Evolutionary conservation across 2,797 vertebrate species (phyloP), one percentile per base, ranked within the genome.

Genomic region (Coracias cyanogaster): DNA sequence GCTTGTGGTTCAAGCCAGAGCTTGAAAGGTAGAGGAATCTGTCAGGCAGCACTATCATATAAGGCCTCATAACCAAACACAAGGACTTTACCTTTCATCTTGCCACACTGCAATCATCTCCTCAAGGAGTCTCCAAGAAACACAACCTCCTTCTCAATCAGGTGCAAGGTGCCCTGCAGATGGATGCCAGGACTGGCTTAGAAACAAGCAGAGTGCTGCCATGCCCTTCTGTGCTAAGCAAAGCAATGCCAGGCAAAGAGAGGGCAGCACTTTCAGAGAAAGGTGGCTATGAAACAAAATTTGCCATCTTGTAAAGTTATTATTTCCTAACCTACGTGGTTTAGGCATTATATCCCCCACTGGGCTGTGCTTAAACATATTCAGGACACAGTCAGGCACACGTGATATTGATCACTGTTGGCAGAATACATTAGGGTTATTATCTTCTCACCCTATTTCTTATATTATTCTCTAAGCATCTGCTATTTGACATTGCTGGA

Each of bases 401-500:
- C 0, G 0, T 58, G 80, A 95, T 1, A 29, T 35, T 73, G 86
- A 92, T 89, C 73, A 13, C 80, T 89, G 85, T 93, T 92, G 92
- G 86, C 92, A 94, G 88, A 81, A 62, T 86, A 22, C 86, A 96
- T 93, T 89, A 90, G 67, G 51, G 70, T 96, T 97, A 94, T 94
- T 95, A 90, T 62, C 94, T 92, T 82, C 94, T 94, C 85, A 84
- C 81, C 67, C 86, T 73, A 77, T 65, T 96, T 84, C 93, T 93
- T 94, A 37, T 41, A 84, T 79, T 95, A 90, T 89, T 95, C 48
- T 90, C 93, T 73, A 84, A 96, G 86, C 88, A 96, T 92, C 96
- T 96, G 95, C 86, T 96, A 89, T 96, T 96, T 95, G 95, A 93
- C 88, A 84, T 80, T 73, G 88, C n/a, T 84, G 86, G 95, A 96